Evolutionary conservation across 2,797 vertebrate species (phyloP), one percentile per base, ranked within the genome.

Genomic region (Coccyzus lansbergi): DNA sequence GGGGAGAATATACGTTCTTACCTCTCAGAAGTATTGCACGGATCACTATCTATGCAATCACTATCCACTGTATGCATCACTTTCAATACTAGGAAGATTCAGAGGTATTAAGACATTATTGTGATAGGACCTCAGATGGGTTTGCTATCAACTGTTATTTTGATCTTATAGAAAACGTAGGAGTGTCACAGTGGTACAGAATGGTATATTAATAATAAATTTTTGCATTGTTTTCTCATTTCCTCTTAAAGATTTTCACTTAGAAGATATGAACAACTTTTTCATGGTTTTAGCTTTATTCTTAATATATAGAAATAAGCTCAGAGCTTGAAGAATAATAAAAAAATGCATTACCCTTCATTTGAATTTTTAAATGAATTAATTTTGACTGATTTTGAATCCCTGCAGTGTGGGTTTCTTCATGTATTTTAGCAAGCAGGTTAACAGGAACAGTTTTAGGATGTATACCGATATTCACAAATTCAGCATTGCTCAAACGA

Each of bases 351-450:
- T 15, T 0, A 6, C 14, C 79, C 70, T 88, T 93, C 33, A 92
- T 88, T 71, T 87, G 21, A 87, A 74, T 87, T 93, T 90, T 80
- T 49, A 83, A 85, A 83, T 85, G 1, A 64, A 95, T 95, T 92
- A 38, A 64, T 17, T 95, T 93, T 77, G 42, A 53, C 64, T 85
- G 53, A 83, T 62, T 95, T 87, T 87, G 71, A 64, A 80, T 85
- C 62, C 90, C 87, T 79, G 59, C 2, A 6, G 75, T 65, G 78
- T 70, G 10, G 38, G 22, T 22, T 85, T 88, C 26, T 21, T 62
- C 0, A 0, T 25, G 5, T 48, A 44, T 89, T 94, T 85, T 83
- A 89, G 6, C n/a, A 93, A 94, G 92, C 19, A 79, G 15, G 29
- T 49, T 94, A 93, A 94, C 38, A 85, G 34, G 17, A 83, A 44